Percentiles rank a stretch among this genome's conserved stretches.
These are phyloP conservation scores for Luscinia megarhynchos DNA, from an alignment of 2,797 vertebrate species.

Conservation along the genomic window DNA sequence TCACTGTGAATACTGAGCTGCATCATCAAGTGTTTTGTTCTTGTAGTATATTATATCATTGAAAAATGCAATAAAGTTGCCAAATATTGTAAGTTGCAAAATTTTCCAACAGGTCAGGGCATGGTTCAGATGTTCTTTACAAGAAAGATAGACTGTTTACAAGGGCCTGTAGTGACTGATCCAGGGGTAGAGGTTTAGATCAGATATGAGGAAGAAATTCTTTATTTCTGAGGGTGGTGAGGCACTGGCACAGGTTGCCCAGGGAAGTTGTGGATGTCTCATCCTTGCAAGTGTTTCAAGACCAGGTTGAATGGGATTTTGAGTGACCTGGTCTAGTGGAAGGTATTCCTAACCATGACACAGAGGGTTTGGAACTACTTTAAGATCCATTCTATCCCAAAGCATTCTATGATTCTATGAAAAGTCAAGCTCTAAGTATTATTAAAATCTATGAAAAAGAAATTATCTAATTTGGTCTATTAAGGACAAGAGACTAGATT, in stretches of 20 bases:
- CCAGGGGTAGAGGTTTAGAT: not conserved
- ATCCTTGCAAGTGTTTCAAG: not conserved
- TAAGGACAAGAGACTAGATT: not conserved
- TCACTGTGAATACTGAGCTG: not conserved
- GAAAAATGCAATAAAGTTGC: not conserved
- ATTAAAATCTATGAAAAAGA: not conserved
- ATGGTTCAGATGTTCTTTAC: not conserved
- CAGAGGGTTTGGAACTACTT: not conserved
- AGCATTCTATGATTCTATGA: not conserved
- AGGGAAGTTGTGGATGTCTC: not conserved
- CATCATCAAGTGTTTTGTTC: not conserved
- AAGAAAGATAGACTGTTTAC: not conserved
- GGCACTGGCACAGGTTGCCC: not conserved
- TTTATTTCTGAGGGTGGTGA: not conserved
- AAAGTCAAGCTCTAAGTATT: not conserved
- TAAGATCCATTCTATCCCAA: not conserved
- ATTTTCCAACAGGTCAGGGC: not conserved
- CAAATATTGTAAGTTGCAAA: not conserved
- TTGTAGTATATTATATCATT: not conserved
- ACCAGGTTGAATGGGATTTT: not conserved
- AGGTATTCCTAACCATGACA: not conserved
- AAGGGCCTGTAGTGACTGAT: not conserved
- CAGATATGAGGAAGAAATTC: not conserved
- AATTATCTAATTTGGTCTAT: not conserved
- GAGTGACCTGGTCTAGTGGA: not conserved